phyloP scores from a whole-genome alignment of 1,140 invertebrate genomes.

The Physella acuta region DNA sequence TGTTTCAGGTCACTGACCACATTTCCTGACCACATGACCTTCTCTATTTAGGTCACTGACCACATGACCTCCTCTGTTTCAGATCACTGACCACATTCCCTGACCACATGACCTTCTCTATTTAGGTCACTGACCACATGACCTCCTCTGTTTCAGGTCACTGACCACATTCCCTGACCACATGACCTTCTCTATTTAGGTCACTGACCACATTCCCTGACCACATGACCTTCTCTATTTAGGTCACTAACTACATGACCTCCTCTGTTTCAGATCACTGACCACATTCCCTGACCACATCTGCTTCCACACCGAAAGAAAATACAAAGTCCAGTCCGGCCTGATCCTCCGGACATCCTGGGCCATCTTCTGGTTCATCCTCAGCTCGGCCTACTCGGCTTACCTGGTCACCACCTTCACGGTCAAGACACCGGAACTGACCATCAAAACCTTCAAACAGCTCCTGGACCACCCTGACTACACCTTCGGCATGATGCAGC shows the following conservation, averaged over 20 bases:
- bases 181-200: too few species aligned
- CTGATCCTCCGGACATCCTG: neutral
- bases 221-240: too few species aligned
- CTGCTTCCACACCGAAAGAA: constrained; percentile 5
- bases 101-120: too few species aligned
- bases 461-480: neutral
- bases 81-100: too few species aligned
- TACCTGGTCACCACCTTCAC: constrained; percentile 9
- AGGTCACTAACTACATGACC: neutral
- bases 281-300: constrained; percentile 9
- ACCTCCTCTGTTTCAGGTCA: too few species aligned
- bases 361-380: constrained; percentile 8
- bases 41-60: too few species aligned
- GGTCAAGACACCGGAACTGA: neutral
- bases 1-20: too few species aligned
- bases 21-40: too few species aligned
- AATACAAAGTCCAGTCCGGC: neutral
- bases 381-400: neutral
- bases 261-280: neutral
- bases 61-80: too few species aligned
- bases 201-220: too few species aligned
- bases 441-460: neutral
- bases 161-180: too few species aligned
- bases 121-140: too few species aligned
- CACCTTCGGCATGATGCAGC: neutral